Evolutionary conservation across 2,797 vertebrate genomes (phyloP), one percentile per base, ranked within the genome.

Genomic region (Intellagama lesueurii): DNA sequence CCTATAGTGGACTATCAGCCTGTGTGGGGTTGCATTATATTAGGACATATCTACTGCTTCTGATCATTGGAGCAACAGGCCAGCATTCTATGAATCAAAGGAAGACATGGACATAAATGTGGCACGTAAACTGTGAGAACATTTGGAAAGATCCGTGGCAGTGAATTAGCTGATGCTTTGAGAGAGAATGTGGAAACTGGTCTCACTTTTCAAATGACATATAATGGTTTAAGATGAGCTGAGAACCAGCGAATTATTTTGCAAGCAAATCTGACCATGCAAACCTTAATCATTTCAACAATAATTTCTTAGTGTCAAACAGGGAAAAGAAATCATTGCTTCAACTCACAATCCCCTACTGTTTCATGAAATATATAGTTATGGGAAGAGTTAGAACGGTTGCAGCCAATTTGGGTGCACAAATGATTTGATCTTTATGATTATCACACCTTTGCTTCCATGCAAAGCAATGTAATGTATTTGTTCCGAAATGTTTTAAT

Each of bases 91-190:
- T 16, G 12, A 64, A 64, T 64, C 3, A 64, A 19, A 64, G 60
- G 60, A 87, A 87, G 87, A 80, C 12, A 19, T 73, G 26, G 44
- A 89, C 87, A 92, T 64, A 89, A 90, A 91, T 85, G 70, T 60
- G 64, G n/a, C 3, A 19, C 81, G 49, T 68, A 87, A 68, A 11
- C 89, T 84, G 32, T 87, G 87, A 82, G 40, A 70, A 85, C 44
- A 87, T 83, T 35, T 83, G 88, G 47, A 35, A 11, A 49, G 70
- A 56, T 86, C 32, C 52, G 32, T 32, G 81, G 84, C 8, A 87
- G 16, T 56, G 0, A 1, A 87, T 24, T 6, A 79, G 78, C 70
- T 77, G 40, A 92, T 90, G 85, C 81, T 83, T 86, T 90, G 77
- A 52, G 60, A 69, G 85, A 84, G 56, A 16, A 6, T 90, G 7